These are phyloP conservation scores for Bombus pyrosoma DNA, from an alignment of 1,140 invertebrate genomes.

Conservation along the genomic window DNA sequence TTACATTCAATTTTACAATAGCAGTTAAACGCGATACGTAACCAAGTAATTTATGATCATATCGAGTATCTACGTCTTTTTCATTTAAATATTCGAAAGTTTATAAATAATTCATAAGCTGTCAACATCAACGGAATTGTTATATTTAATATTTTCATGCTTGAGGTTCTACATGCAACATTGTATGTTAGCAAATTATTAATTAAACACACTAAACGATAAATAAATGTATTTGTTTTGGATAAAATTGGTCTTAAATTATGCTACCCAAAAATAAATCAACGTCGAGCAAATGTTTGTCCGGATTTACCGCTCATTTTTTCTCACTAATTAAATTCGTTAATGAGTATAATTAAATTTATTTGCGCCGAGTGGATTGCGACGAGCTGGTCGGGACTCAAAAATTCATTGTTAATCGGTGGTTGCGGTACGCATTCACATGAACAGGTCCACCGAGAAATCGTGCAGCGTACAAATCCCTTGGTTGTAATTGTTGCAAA, in stretches of 20 bases:
- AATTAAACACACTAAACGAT: too few relatives aligned
- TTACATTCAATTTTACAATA: too few relatives aligned
- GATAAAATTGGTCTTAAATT: background rate
- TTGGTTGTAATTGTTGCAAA: conserved; percentile 21
- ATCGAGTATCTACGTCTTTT: too few relatives aligned
- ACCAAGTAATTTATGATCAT: too few relatives aligned
- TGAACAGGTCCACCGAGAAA: conserved; percentile 29
- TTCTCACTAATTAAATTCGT: conserved; percentile 14
- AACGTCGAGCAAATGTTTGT: background rate
- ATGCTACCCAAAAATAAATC: background rate
- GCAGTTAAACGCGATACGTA: too few relatives aligned
- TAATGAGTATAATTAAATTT: conserved; percentile 29
- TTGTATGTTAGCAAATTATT: background rate
- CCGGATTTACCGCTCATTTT: background rate
- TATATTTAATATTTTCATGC: background rate
- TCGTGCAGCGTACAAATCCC: conserved; percentile 14
- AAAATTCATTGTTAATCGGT: conserved; percentile 44
- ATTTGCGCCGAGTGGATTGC: background rate
- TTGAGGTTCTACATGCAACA: background rate
- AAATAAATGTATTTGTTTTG: background rate
- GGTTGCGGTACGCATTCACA: conserved; percentile 24
- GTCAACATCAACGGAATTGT: background rate
- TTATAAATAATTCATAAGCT: background rate
- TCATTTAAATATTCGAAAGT: too few relatives aligned
- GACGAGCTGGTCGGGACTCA: background rate